Conservation (phyloP, 2,888 invertebrate species). For the Tenthredo livida region DNA sequence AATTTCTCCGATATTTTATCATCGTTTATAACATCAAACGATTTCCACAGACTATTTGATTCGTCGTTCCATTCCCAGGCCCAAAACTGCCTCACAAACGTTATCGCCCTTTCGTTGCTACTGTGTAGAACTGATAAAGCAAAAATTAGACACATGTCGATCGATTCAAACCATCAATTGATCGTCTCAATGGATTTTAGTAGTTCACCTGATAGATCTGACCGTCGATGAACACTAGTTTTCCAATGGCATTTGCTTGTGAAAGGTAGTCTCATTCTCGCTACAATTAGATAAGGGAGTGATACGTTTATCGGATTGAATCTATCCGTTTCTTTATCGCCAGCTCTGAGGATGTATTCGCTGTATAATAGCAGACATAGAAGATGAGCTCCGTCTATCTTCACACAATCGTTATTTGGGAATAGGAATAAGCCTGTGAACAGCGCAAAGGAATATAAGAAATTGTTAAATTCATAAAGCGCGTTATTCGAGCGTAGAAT, state of each 20-base stretch:
- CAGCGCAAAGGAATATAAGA: not conserved
- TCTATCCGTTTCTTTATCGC: conserved; percentile 60
- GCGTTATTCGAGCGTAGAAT: conserved; percentile 35
- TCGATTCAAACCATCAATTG: not conserved
- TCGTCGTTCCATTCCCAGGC: conserved; percentile 72
- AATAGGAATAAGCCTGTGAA: conserved; percentile 79
- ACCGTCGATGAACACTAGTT: conserved; percentile 76
- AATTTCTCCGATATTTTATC: conserved; percentile 64
- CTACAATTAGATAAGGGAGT: conserved; percentile 77
- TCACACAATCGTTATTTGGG: conserved; percentile 80
- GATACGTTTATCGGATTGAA: conserved; percentile 74
- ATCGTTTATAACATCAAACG: conserved; percentile 64
- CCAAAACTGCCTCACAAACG: conserved; percentile 72
- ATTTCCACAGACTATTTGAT: conserved; percentile 66
- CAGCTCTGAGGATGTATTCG: conserved; percentile 73
- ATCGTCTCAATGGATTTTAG: not conserved
- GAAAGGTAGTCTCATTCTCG: conserved; percentile 79
- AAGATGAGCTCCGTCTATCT: conserved; percentile 78
- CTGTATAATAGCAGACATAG: conserved; percentile 79
- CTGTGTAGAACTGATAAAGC: conserved; percentile 52
- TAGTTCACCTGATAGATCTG: conserved; percentile 70
- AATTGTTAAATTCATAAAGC: not conserved
- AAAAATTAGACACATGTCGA: not conserved
- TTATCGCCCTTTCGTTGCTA: conserved; percentile 62
- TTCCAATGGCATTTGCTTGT: conserved; percentile 78